phyloP scores from a whole-genome alignment of 2,113 vertebrate genomes.

The Carollia perspicillata region DNA sequence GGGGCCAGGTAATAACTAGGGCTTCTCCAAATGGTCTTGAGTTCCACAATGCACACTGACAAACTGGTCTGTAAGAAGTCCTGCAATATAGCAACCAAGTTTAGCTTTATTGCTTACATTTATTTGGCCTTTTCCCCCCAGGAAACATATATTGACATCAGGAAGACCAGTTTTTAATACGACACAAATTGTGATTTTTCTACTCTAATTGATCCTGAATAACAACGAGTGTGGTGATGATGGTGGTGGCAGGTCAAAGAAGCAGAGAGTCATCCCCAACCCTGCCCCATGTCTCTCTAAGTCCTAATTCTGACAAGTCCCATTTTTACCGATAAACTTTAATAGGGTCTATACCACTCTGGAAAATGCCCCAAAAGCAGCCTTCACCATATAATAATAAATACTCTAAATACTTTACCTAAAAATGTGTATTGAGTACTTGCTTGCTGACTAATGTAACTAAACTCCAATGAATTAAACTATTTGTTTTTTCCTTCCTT shows the following conservation, averaged over 20 bases:
- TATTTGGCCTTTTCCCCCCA: not conserved
- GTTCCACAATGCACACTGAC: not conserved
- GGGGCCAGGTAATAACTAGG: not conserved
- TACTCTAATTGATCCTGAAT: not conserved
- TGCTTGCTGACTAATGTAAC: not conserved
- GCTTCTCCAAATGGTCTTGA: not conserved
- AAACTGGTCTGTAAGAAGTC: not conserved
- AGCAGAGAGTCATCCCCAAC: not conserved
- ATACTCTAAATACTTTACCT: constrained; percentile 12
- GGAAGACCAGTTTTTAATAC: not conserved
- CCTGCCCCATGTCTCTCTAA: not conserved
- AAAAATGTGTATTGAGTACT: not conserved
- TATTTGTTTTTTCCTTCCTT: not conserved
- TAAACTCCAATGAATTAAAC: constrained; percentile 32
- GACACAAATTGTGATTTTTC: not conserved
- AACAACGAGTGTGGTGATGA: not conserved
- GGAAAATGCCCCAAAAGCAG: not conserved
- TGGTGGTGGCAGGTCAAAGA: not conserved
- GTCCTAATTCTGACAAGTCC: not conserved
- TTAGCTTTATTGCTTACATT: constrained; percentile 1
- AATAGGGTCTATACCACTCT: not conserved
- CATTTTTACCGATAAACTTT: not conserved
- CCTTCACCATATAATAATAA: constrained; percentile 14
- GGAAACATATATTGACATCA: not conserved
- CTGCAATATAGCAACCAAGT: not conserved